Conservation (phyloP, 2,888 invertebrate genomes). For the Melieria crassipennis region DNA sequence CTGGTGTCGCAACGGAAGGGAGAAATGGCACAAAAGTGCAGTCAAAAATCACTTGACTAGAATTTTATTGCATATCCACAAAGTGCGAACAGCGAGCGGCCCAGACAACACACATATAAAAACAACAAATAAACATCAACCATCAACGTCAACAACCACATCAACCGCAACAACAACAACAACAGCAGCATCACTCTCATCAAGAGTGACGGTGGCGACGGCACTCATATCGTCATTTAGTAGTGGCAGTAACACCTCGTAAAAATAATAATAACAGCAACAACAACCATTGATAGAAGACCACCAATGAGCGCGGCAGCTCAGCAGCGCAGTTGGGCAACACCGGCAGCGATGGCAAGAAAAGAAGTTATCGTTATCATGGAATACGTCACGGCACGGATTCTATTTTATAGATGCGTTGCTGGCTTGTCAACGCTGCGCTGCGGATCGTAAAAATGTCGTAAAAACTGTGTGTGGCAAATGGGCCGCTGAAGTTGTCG, state of each 20-base stretch:
- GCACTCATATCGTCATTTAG: neutral
- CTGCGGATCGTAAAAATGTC: slow-evolving; percentile 63
- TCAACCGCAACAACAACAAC: slow-evolving; percentile 29
- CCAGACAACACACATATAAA: slow-evolving; percentile 22
- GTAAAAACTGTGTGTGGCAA: slow-evolving; percentile 49
- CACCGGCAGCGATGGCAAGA: slow-evolving; percentile 36
- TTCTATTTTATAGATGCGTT: slow-evolving; percentile 59
- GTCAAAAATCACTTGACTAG: slow-evolving; percentile 55
- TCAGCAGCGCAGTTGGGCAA: no score
- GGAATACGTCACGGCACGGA: slow-evolving; percentile 57
- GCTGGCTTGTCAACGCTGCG: slow-evolving; percentile 10
- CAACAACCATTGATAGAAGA: slow-evolving; percentile 24
- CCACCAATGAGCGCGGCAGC: slow-evolving; percentile 5
- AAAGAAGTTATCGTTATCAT: slow-evolving; percentile 60
- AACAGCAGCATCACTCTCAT: slow-evolving; percentile 1
- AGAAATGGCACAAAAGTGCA: slow-evolving; percentile 45
- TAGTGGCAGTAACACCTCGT: slow-evolving; percentile 30
- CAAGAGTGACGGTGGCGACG: neutral
- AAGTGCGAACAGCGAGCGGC: slow-evolving; percentile 20
- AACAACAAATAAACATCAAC: slow-evolving; percentile 44
- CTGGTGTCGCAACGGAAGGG: slow-evolving; percentile 12
- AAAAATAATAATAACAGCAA: neutral
- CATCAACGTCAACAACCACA: slow-evolving; percentile 36
- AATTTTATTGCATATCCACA: slow-evolving; percentile 31
- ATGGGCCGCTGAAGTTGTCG: slow-evolving; percentile 4